phyloP scores from a whole-genome alignment of 2,797 vertebrate genomes.

The Chloroceryle inda region DNA sequence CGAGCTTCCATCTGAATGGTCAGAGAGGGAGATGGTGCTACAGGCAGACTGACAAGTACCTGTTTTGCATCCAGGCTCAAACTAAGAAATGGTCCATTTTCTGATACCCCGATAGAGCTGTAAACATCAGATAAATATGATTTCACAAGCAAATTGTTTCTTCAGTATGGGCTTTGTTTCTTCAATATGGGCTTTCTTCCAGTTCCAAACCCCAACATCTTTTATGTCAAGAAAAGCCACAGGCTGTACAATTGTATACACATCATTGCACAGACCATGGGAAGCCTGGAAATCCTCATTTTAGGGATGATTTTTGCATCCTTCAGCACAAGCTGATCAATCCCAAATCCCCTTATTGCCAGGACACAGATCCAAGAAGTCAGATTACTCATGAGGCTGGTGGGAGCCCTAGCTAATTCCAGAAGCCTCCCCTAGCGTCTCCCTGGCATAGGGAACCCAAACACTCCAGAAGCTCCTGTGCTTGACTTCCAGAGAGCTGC shows the following conservation, averaged over 20 bases:
- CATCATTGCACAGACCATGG: accelerated
- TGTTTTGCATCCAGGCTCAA: neutral
- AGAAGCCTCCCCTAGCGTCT: neutral
- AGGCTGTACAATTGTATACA: neutral
- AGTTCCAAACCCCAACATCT: neutral
- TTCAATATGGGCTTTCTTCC: neutral
- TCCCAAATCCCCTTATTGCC: neutral
- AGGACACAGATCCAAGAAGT: neutral
- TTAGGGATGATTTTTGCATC: neutral
- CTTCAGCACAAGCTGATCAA: neutral
- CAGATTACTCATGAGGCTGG: neutral
- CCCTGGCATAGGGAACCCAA: neutral
- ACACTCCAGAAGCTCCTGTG: neutral
- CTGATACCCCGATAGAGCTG: neutral
- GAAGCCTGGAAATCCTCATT: neutral
- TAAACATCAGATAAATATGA: neutral
- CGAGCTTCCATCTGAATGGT: neutral
- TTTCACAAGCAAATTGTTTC: neutral
- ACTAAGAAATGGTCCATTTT: neutral
- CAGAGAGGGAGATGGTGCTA: neutral
- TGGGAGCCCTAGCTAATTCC: neutral
- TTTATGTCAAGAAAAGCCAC: neutral
- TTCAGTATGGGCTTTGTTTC: accelerated
- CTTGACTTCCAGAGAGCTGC: neutral
- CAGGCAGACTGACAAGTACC: neutral